These are phyloP conservation scores for Chaenogobius annularis DNA, from an alignment of 2,113 vertebrate genomes.

Conservation along the genomic window DNA sequence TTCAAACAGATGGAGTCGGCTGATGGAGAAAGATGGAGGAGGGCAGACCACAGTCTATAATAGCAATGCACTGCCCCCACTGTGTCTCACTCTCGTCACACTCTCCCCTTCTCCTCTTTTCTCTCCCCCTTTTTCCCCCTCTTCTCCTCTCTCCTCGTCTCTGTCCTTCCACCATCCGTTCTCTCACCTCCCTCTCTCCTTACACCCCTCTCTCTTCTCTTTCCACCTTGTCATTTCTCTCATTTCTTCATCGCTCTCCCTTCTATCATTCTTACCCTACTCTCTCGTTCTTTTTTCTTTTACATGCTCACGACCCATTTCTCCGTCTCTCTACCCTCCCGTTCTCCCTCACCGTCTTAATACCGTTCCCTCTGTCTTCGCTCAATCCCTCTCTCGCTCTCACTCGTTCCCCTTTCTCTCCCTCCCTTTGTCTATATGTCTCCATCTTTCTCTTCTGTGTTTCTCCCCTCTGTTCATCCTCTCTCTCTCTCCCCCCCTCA, in stretches of 20 bases:
- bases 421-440: background rate
- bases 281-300: background rate
- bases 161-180: background rate
- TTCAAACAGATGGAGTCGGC: slow-evolving; percentile 1
- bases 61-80: background rate
- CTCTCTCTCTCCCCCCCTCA: background rate
- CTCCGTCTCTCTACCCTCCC: background rate
- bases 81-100: background rate
- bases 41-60: background rate
- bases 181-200: background rate
- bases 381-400: background rate
- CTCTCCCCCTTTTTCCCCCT: background rate
- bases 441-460: background rate
- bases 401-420: background rate
- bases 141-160: background rate
- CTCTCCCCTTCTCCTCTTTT: background rate
- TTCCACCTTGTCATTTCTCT: background rate
- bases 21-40: background rate
- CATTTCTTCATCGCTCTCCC: background rate
- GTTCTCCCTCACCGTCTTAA: background rate
- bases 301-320: background rate
- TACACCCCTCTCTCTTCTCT: background rate
- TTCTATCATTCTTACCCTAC: background rate
- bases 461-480: background rate
- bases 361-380: background rate